A percentile compares a stretch with the other conserved stretches of the same genome.
phyloP scores from a whole-genome alignment of 2,888 invertebrate species.

The Leptinotarsa haldemani region DNA sequence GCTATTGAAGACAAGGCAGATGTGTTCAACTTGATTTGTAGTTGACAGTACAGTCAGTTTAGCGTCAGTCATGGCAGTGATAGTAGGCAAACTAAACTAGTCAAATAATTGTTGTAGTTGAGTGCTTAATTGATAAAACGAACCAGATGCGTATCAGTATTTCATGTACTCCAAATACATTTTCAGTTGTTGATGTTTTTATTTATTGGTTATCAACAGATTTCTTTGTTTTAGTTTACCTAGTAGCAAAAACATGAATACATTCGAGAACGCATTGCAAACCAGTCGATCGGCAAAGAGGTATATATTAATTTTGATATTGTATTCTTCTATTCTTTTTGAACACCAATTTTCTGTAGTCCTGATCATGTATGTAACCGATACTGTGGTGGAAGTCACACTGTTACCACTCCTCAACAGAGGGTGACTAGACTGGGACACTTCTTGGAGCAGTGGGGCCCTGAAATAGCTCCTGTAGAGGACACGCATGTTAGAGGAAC shows the following conservation, averaged over 20 bases:
- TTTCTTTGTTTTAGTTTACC: conserved; percentile 56
- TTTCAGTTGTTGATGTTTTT: not conserved
- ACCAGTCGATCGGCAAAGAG: conserved; percentile 54
- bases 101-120: too few relatives aligned
- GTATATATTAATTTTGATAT: conserved; percentile 44
- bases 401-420: conserved; percentile 77
- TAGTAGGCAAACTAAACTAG: too few relatives aligned
- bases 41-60: too few relatives aligned
- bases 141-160: too few relatives aligned
- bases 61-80: too few relatives aligned
- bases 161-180: not conserved
- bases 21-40: too few relatives aligned
- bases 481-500: conserved; percentile 59
- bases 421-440: conserved; percentile 75
- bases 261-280: conserved; percentile 64
- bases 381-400: conserved; percentile 84
- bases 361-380: conserved; percentile 74
- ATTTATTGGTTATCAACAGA: not conserved
- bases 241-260: conserved; percentile 64
- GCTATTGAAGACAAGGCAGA: too few relatives aligned
- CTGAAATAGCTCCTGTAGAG: conserved; percentile 70
- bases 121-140: too few relatives aligned
- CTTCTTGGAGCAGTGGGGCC: conserved; percentile 76
- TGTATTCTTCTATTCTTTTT: not conserved
- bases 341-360: conserved; percentile 44